Evolutionary conservation across 2,888 invertebrate species (phyloP), one percentile per base, ranked within the genome.

Genomic region (Colletes collaris): DNA sequence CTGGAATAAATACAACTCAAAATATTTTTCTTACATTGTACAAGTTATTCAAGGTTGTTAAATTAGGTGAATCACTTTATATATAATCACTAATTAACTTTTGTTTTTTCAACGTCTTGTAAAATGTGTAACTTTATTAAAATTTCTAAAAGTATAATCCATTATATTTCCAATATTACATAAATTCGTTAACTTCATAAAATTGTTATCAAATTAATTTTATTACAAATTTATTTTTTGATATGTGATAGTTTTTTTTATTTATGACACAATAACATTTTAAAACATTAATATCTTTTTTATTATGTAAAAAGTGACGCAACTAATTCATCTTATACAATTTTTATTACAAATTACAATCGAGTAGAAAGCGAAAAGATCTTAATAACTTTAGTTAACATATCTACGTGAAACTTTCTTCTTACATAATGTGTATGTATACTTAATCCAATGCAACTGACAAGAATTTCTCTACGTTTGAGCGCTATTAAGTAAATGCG

Each of bases 281-380:
- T 19, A 68, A 68, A 55, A 53, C 27, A 49, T 19, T 56, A 55
- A 19, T 69, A 65, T 49, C 3, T 35, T 66, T 16, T 66, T 35
- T 55, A 19, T 40, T 50, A 4, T 60, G 50, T 40, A 60, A 66
- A 63, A 67, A 74, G 6, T 46, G 53, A 50, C 46, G 11, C 37
- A 73, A 44, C 19, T 65, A 67, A 77, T 64, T 16, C 55, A 16
- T 69, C 27, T 75, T 69, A 13, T 46, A 68, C 6, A 59, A 55
- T 55, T 55, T 75, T 60, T 59, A 65, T 55, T 78, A 68, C 8
- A 75, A 65, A 75, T 69, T 65, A 66, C 64, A 75, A 64, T 44
- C 35, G 40, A 55, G 13, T 44, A 44, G 53, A 27, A 49, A 50
- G n/a, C 13, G 53, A 49, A 13, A 53, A 13, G 13, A 69, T 68